Conservation (phyloP, 2,888 invertebrate species). For the Ischnus inquisitorius region DNA sequence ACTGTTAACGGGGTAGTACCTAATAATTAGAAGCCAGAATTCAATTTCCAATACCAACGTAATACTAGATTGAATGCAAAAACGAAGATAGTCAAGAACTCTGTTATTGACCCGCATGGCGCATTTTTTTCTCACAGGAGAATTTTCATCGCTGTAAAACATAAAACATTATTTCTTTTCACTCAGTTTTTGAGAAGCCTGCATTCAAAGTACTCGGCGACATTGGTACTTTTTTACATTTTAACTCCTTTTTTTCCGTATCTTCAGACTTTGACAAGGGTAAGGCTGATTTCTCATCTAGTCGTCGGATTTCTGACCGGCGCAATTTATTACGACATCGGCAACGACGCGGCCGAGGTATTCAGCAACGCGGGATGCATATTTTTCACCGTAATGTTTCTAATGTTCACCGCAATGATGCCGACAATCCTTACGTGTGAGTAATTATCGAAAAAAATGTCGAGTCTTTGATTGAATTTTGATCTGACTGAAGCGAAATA, state of each 20-base stretch:
- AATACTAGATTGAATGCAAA: too few relatives aligned
- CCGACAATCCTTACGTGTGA: conserved; percentile 99
- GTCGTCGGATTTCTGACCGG: conserved; percentile 97
- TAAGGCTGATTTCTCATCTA: conserved; percentile 94
- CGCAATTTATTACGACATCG: conserved; percentile 96
- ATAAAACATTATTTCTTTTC: too few relatives aligned
- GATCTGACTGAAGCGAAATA: conserved; percentile 16
- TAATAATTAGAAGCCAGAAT: too few relatives aligned
- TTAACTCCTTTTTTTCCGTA: background rate
- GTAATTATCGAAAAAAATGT: conserved; percentile 82
- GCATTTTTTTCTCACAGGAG: too few relatives aligned
- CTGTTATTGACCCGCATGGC: too few relatives aligned
- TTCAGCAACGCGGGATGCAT: conserved; percentile 98
- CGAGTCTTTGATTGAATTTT: background rate
- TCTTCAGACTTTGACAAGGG: conserved; percentile 93
- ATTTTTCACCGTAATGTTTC: conserved; percentile 98
- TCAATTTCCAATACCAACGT: too few relatives aligned
- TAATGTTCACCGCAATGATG: conserved; percentile 99
- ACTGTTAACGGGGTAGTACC: too few relatives aligned
- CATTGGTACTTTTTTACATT: too few relatives aligned
- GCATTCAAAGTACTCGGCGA: too few relatives aligned
- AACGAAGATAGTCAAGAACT: too few relatives aligned
- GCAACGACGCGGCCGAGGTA: conserved; percentile 96
- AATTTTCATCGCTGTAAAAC: too few relatives aligned
- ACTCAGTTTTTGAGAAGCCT: too few relatives aligned